Evolutionary conservation across 2,797 vertebrate genomes (phyloP).

Genomic region (Megaceryle alcyon): DNA sequence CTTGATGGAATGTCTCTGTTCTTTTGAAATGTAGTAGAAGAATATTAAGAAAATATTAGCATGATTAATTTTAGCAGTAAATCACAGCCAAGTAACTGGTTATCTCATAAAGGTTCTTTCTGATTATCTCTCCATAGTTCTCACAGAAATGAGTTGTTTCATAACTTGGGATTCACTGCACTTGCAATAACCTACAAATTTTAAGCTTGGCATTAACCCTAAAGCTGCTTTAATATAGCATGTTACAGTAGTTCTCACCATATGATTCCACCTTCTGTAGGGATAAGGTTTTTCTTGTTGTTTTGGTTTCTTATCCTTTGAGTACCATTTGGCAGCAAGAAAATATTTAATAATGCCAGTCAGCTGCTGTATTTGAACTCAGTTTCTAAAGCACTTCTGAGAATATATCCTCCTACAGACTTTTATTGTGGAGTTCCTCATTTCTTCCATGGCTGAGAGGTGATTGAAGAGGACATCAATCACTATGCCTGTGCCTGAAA

Average conservation of each 20-base stretch:
- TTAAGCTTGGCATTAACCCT: not conserved
- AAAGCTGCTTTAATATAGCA: not conserved
- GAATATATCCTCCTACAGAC: not conserved
- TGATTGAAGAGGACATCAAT: not conserved
- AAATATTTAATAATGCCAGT: not conserved
- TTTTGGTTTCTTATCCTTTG: not conserved
- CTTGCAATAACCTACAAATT: not conserved
- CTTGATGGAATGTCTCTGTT: not conserved
- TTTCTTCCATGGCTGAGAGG: not conserved
- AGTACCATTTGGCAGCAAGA: not conserved
- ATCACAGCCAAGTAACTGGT: not conserved
- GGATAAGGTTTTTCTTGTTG: not conserved
- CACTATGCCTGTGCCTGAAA: not conserved
- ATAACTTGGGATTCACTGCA: not conserved
- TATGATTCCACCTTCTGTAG: not conserved
- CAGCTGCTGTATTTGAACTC: not conserved
- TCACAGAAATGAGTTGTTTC: not conserved
- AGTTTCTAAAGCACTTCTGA: not conserved
- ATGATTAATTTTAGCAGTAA: not conserved
- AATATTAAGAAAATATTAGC: not conserved
- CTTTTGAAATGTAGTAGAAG: not conserved
- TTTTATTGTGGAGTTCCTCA: not conserved
- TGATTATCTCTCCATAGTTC: not conserved
- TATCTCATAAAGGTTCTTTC: not conserved
- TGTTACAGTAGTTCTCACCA: not conserved